These are phyloP conservation scores for Axis porcinus DNA, from an alignment of 2,113 vertebrate genomes.

Conservation along the genomic window DNA sequence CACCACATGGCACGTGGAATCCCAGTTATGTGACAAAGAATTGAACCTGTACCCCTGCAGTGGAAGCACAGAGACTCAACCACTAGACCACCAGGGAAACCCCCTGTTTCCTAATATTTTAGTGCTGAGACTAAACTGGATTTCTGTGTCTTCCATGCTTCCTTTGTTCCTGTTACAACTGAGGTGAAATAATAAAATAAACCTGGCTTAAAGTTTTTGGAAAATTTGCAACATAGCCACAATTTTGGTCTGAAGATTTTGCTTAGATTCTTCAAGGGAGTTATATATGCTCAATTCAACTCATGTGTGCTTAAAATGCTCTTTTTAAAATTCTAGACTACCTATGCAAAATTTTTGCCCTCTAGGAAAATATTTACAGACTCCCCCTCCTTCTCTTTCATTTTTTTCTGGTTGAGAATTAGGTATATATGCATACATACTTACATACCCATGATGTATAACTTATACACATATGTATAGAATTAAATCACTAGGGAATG, in stretches of 20 bases:
- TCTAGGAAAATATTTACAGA: neutral
- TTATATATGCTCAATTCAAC: neutral
- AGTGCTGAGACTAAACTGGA: neutral
- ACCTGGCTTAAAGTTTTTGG: neutral
- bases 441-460: neutral
- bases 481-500: neutral
- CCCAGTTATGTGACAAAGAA: neutral
- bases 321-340: neutral
- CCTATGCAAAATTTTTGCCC: neutral
- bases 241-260: neutral
- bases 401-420: neutral
- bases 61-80: neutral
- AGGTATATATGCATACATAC: neutral
- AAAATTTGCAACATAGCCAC: neutral
- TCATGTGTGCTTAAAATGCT: neutral
- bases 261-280: neutral
- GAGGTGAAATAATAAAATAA: conserved; percentile 1
- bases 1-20: neutral
- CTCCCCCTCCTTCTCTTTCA: neutral
- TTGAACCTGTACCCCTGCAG: neutral
- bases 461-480: neutral
- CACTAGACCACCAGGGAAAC: neutral
- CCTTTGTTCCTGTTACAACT: neutral
- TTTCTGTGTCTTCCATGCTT: neutral
- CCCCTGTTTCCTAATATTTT: neutral